phyloP scores from a whole-genome alignment of 2,888 invertebrate genomes.

The Sarcophaga carnaria region DNA sequence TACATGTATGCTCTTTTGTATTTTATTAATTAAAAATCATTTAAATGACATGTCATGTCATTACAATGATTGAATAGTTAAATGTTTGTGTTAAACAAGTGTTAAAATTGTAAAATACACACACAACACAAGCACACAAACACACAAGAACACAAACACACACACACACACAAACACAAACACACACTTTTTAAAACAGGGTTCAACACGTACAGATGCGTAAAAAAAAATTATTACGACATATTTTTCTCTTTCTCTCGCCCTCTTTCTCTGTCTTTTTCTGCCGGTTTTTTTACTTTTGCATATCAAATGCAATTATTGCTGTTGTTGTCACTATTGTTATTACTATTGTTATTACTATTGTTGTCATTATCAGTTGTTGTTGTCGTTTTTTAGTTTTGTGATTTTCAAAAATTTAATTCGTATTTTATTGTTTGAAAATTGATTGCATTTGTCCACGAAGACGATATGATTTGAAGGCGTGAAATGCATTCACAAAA shows the following conservation, averaged over 20 bases:
- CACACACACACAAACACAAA: background rate
- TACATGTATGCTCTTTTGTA: conserved; percentile 7
- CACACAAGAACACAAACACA: background rate
- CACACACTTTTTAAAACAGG: background rate
- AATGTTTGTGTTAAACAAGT: conserved; percentile 39
- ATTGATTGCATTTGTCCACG: conserved; percentile 25
- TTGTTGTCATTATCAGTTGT: too few relatives aligned
- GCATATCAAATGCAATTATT: too few relatives aligned
- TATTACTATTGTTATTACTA: background rate
- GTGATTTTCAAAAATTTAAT: background rate
- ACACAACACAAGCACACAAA: background rate
- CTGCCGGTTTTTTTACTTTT: too few relatives aligned
- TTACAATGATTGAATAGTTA: conserved; percentile 55
- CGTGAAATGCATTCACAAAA: conserved; percentile 36
- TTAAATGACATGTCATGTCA: conserved; percentile 61
- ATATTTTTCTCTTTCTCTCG: too few relatives aligned
- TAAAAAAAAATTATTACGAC: too few relatives aligned
- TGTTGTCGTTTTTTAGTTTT: background rate
- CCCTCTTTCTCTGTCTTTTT: too few relatives aligned
- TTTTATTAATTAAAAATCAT: conserved; percentile 63
- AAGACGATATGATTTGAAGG: conserved; percentile 17
- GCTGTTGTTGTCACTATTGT: too few relatives aligned
- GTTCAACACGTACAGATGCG: background rate
- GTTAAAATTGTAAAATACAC: conserved; percentile 2
- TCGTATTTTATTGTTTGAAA: conserved; percentile 8